Evolutionary conservation across 2,888 invertebrate species (phyloP).

Genomic region (Nephrocerus scutellatus): DNA sequence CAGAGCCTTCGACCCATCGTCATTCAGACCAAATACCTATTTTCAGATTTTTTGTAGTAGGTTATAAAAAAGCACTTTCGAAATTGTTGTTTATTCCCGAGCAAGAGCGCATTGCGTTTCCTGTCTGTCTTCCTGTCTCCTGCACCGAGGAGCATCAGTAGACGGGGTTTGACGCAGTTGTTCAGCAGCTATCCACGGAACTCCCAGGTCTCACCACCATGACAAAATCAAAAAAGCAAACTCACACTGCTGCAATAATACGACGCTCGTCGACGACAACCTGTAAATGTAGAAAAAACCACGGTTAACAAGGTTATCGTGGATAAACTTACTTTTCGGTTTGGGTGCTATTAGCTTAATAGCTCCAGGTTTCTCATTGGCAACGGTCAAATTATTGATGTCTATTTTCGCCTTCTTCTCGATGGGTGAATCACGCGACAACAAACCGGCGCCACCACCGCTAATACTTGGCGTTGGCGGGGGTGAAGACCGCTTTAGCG

Average conservation of each 20-base stretch:
- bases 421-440: constrained; percentile 47
- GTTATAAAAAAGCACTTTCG: too few relatives aligned
- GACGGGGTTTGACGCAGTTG: constrained; percentile 6
- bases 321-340: constrained; percentile 78
- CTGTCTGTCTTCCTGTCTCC: too few relatives aligned
- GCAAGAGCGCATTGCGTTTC: too few relatives aligned
- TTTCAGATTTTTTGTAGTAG: too few relatives aligned
- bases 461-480: constrained; percentile 35
- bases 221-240: constrained; percentile 21
- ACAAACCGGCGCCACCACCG: neutral
- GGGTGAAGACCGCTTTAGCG: constrained; percentile 33
- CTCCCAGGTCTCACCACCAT: neutral
- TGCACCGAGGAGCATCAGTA: too few relatives aligned
- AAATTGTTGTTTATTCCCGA: too few relatives aligned
- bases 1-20: too few relatives aligned
- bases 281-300: too few relatives aligned
- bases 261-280: too few relatives aligned
- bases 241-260: constrained; percentile 20
- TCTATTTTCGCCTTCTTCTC: constrained; percentile 73
- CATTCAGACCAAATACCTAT: too few relatives aligned
- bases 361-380: constrained; percentile 66
- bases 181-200: neutral
- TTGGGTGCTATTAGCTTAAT: constrained; percentile 83
- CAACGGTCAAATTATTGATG: constrained; percentile 46
- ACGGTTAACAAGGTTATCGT: constrained; percentile 29